Base-by-base conservation (phyloP, 2,797 vertebrate genomes). In the Hippocampus kuda region DNA sequence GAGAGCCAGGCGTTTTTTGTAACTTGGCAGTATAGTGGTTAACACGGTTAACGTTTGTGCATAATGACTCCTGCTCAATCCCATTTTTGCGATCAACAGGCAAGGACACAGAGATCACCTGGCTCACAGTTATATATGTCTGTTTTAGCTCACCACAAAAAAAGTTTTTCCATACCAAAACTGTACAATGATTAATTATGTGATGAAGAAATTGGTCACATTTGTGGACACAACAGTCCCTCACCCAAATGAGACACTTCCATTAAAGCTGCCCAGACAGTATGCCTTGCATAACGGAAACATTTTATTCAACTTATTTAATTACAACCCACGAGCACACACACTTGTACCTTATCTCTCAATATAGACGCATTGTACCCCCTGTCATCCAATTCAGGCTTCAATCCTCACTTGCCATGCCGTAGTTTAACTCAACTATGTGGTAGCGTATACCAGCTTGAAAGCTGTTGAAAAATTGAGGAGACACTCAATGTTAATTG, bases 211-310 rank as follows among this genome's bases (percentile, higher is more conserved):
- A 51, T 51, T 51, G 5, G 18, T 13, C 34, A 7, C 6, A 38
- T 38, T 38, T 38, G 6, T 20, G 16, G 18, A 51, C 18, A 51
- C 18, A 18, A 18, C 34, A 51, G 5, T 18, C 16, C 48, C 48
- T 51, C 48, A 51, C 18, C 48, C 18, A 20, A 51, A 51, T 6
- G 5, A 20, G 48, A 88, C 80, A 83, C 83, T 90, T 89, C 89
- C 85, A 88, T 90, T 88, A 86, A 84, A 83, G 75, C 70, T 67
- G 72, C 73, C 85, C 73, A 84, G 82, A 85, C 81, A 77, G 89
- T 84, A 85, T 84, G 83, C 85, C 78, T 86, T 63, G 67, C 85
- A 81, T 71, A 75, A 71, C 69, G 62, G 73, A 83, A 82, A 77
- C 77, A 74, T 83, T 87, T 86, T 82, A 86, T 84, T 87, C 75